Base-by-base conservation (phyloP, 2,797 vertebrate species). In the Gymnothorax reevesii region DNA sequence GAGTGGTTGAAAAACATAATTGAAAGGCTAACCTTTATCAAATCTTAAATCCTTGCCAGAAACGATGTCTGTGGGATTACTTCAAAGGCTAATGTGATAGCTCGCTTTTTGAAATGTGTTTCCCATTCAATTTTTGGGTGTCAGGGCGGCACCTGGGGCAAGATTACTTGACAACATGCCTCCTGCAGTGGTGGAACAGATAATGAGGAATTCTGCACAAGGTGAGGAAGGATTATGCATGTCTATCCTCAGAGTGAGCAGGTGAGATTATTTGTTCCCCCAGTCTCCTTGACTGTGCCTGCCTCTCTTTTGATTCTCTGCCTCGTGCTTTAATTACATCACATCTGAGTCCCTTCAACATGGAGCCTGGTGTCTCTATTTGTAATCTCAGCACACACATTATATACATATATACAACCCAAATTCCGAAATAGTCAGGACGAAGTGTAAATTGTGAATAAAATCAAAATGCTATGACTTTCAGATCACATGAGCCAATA, bases 151-250 rank as follows among this genome's bases (percentile, higher is more conserved):
- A 87, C 93, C 95, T 7, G 94, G 95, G 54, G 94, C 95, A 89
- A 97, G 95, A 90, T 93, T 96, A 85, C 97, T 97, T 92, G 95
- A 97, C 91, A 95, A 88, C 89, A 93, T 62, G 7, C 92, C 93
- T 22, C 88, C 87, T 10, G 87, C 84, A 82, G 88, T 86, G 1
- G 87, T 90, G 4, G 90, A 84, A 84, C 90, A 93, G 49, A 80
- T 88, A 87, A 91, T 89, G 85, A 92, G 88, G 86, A 90, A 92
- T 75, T 96, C 95, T 92, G 97, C 95, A 89, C 89, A 86, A 15
- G 97, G 95, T 89, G 92, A 93, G n/a, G 94, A 90, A 80, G 88
- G 83, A 42, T 91, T 84, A 83, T 84, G 83, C 17, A 87, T 71
- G 49, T 84, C 83, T 49, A 22, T 84, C 62, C 60, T 7, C 60